These are phyloP conservation scores for Drosophila melanica DNA, from an alignment of 1,140 invertebrate genomes.

Conservation along the genomic window DNA sequence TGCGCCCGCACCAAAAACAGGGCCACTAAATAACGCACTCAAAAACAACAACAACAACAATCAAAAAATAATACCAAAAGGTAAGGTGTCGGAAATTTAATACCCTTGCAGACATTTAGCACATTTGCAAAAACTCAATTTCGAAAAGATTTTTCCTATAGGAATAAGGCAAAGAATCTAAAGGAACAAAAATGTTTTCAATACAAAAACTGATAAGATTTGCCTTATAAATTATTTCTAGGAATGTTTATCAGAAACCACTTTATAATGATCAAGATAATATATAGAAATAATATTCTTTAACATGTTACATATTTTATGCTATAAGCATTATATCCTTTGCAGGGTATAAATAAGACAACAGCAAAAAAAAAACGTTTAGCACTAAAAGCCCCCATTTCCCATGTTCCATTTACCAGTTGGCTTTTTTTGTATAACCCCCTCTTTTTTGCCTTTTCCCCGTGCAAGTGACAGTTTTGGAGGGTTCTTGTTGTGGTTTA, in stretches of 20 bases:
- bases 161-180: too few relatives aligned
- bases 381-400: slow-evolving; percentile 56
- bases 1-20: slow-evolving; percentile 61
- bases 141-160: too few relatives aligned
- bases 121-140: too few relatives aligned
- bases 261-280: too few relatives aligned
- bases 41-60: slow-evolving; percentile 3
- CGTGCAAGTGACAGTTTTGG: slow-evolving; percentile 55
- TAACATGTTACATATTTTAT: too few relatives aligned
- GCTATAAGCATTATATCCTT: too few relatives aligned
- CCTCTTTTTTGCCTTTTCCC: neutral
- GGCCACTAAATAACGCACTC: slow-evolving; percentile 53
- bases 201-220: too few relatives aligned
- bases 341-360: neutral
- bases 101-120: too few relatives aligned
- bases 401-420: slow-evolving; percentile 22
- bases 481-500: neutral
- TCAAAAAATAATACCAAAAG: neutral
- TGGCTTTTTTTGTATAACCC: neutral
- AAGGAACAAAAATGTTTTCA: too few relatives aligned
- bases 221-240: too few relatives aligned
- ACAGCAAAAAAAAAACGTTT: slow-evolving; percentile 20
- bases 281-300: too few relatives aligned
- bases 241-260: too few relatives aligned
- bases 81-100: neutral